Evolutionary conservation across 2,888 invertebrate species (phyloP), one percentile per base, ranked within the genome.

Genomic region (Apamea epomidion): DNA sequence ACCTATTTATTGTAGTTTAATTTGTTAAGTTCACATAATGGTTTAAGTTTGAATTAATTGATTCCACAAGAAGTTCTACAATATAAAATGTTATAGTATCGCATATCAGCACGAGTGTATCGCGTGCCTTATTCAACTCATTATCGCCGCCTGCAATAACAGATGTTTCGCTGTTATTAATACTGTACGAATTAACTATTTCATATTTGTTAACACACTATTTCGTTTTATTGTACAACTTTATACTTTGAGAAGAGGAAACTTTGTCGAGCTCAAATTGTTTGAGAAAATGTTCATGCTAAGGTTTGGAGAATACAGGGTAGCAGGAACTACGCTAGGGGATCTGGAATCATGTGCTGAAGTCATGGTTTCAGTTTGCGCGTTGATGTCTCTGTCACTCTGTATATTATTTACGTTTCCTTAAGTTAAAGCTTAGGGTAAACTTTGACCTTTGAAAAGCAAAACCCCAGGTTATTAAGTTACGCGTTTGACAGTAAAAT

Each of bases 161-260:
- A 95, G 94, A 94, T 95, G 94, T 93, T 94, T 91, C 90, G 82
- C 89, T 91, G 92, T 93, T 94, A 93, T 94, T 94, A 94, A 94
- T 94, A 93, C 91, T 90, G 89, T 92, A 93, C 90, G 91, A 93
- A 94, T 88, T 79, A 88, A 87, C 82, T 82, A 87, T 87, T n/a
- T n/a, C n/a, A n/a, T n/a, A n/a, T n/a, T 89, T 81, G 82, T 87
- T 86, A 86, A 78, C 77, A 88, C 62, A 65, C 62, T 42, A 81
- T 89, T 80, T 86, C 42, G 71, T 88, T 73, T 86, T 86, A 86
- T 80, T 80, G 69, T 45, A 77, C 7, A 75, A 82, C 54, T 79
- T 74, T 65, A 42, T 72, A 29, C n/a, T 79, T 71, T 60, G 74
- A 74, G 60, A 71, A 74, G 4, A 65, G n/a, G n/a, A 51, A 78